These are phyloP conservation scores for Ganaspis brasiliensis DNA, from an alignment of 2,888 invertebrate species.

Conservation along the genomic window DNA sequence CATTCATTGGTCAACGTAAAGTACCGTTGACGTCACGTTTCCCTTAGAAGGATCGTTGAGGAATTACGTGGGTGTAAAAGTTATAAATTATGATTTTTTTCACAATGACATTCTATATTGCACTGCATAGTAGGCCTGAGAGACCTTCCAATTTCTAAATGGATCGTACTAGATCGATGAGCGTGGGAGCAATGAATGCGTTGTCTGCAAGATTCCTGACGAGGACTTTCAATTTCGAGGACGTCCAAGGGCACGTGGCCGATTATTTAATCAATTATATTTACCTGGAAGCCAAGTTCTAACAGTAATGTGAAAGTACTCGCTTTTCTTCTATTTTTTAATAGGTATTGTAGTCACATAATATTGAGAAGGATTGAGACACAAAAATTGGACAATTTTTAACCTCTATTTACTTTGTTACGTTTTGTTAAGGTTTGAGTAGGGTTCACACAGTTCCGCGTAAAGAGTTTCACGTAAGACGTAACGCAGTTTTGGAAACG, in stretches of 20 bases:
- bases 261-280: conserved; percentile 20
- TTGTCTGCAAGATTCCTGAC: conserved; percentile 26
- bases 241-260: conserved; percentile 37
- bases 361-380: too few species aligned
- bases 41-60: conserved; percentile 77
- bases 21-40: conserved; percentile 78
- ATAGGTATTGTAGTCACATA: too few species aligned
- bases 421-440: too few species aligned
- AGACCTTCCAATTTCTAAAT: conserved; percentile 54
- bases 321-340: not conserved
- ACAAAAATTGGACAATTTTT: too few species aligned
- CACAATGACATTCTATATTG: conserved; percentile 63
- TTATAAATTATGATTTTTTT: conserved; percentile 76
- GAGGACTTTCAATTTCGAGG: conserved; percentile 42
- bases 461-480: too few species aligned
- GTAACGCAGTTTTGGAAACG: too few species aligned
- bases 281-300: conserved; percentile 2
- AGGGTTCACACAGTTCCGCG: too few species aligned
- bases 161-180: conserved; percentile 41
- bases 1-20: conserved; percentile 76
- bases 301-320: not conserved
- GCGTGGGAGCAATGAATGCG: conserved; percentile 39
- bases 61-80: conserved; percentile 75
- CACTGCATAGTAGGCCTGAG: conserved; percentile 49
- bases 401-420: too few species aligned